A percentile compares a stretch with the other conserved stretches of the same genome.
Conservation (phyloP, 2,888 invertebrate species). For the Mimas tiliae region DNA sequence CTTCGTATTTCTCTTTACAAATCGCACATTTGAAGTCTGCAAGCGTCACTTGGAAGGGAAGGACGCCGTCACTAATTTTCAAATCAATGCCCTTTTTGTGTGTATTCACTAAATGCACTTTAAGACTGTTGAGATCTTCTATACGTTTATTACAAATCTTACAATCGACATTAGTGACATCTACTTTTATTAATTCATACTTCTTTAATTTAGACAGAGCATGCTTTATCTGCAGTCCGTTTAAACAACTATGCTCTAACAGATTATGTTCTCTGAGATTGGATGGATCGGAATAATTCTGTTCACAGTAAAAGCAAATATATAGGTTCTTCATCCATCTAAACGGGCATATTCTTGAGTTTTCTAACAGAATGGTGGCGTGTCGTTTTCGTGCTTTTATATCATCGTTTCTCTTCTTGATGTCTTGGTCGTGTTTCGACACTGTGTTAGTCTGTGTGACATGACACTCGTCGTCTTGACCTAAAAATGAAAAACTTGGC, state of each 20-base stretch:
- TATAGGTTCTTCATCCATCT: constrained; percentile 73
- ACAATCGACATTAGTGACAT: constrained; percentile 65
- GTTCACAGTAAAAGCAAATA: constrained; percentile 70
- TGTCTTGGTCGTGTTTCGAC: constrained; percentile 1
- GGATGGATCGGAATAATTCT: constrained; percentile 60
- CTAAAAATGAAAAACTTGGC: constrained; percentile 28
- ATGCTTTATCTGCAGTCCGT: constrained; percentile 49
- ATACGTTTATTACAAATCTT: constrained; percentile 59
- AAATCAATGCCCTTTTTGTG: constrained; percentile 60
- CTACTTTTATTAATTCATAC: constrained; percentile 70
- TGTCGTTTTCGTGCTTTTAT: constrained; percentile 60
- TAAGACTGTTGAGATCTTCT: constrained; percentile 53
- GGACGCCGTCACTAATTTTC: constrained; percentile 58
- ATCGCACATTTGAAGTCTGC: constrained; percentile 63
- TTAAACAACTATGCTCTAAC: constrained; percentile 48
- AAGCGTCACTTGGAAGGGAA: constrained; percentile 65
- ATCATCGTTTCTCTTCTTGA: constrained; percentile 49
- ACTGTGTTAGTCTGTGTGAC: constrained; percentile 12
- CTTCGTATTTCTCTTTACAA: constrained; percentile 61
- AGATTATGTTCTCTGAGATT: constrained; percentile 56
- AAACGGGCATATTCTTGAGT: constrained; percentile 70
- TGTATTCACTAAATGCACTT: constrained; percentile 58
- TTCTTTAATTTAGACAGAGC: constrained; percentile 63
- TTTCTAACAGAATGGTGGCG: constrained; percentile 60
- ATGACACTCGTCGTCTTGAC: constrained; percentile 28